phyloP scores from a whole-genome alignment of 2,113 vertebrate species.

The Rhabdornis inornatus region DNA sequence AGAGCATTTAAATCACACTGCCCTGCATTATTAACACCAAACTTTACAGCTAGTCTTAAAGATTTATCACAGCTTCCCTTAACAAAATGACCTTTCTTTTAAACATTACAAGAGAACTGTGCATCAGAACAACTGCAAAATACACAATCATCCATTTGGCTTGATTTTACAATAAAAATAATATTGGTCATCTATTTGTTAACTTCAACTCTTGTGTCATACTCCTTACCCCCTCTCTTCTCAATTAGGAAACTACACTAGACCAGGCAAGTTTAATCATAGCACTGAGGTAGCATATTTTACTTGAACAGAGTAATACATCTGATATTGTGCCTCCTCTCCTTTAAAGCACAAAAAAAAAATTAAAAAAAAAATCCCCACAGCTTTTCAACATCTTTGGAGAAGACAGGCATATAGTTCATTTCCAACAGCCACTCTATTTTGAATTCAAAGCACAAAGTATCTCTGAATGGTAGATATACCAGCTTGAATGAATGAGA shows the following conservation, averaged over 20 bases:
- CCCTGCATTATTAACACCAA: conserved; percentile 17
- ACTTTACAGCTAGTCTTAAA: background rate
- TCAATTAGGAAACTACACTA: background rate
- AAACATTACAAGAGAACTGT: background rate
- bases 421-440: background rate
- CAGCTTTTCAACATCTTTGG: conserved; percentile 37
- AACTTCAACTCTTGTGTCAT: background rate
- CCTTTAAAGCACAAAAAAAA: conserved; percentile 17
- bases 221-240: background rate
- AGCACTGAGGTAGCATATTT: conserved; percentile 57
- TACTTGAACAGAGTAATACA: background rate
- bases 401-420: background rate
- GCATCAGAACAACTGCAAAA: conserved; percentile 19
- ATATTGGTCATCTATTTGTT: background rate
- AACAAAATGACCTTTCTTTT: background rate
- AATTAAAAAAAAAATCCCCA: background rate
- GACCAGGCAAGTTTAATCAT: conserved; percentile 21
- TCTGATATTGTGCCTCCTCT: conserved; percentile 16
- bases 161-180: conserved; percentile 41
- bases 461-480: background rate
- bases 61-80: background rate
- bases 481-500: background rate
- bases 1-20: conserved; percentile 1
- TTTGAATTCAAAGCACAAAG: conserved; percentile 3
- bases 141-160: conserved; percentile 18